A percentile compares a stretch with the other conserved stretches of the same genome.
Conservation (phyloP, 1,140 invertebrate genomes). For the Lamellibrachia luymesi region DNA sequence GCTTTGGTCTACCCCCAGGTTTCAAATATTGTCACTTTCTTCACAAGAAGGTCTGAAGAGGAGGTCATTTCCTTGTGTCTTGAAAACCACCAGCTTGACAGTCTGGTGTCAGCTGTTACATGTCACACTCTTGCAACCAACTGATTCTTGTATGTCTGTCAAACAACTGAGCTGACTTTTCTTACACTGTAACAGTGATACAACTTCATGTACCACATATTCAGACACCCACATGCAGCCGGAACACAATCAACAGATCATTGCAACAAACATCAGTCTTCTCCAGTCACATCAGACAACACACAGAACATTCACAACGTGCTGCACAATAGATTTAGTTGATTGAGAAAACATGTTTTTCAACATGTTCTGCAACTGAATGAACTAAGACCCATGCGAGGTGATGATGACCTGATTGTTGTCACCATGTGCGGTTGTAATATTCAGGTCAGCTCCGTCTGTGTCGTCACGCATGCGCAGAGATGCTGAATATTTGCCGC, state of each 20-base stretch:
- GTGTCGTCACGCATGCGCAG: not conserved
- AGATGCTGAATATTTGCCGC: not conserved
- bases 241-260: not conserved
- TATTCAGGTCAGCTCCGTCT: not conserved
- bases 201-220: not conserved
- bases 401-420: not conserved
- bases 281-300: too few relatives aligned
- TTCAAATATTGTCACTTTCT: not conserved
- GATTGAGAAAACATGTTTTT: too few relatives aligned
- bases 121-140: too few relatives aligned
- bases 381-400: not conserved
- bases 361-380: too few relatives aligned
- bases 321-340: too few relatives aligned
- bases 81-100: not conserved
- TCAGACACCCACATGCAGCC: not conserved
- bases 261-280: too few relatives aligned
- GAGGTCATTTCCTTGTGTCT: not conserved
- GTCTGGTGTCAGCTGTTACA: too few relatives aligned
- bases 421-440: not conserved
- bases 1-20: not conserved
- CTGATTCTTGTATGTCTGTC: not conserved
- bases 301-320: too few relatives aligned
- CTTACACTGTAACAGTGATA: not conserved
- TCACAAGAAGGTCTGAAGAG: not conserved
- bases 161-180: not conserved